A percentile compares a stretch with the other conserved stretches of the same genome.
Conservation (phyloP, 2,113 vertebrate species). For the Corythoichthys haematopterus region DNA sequence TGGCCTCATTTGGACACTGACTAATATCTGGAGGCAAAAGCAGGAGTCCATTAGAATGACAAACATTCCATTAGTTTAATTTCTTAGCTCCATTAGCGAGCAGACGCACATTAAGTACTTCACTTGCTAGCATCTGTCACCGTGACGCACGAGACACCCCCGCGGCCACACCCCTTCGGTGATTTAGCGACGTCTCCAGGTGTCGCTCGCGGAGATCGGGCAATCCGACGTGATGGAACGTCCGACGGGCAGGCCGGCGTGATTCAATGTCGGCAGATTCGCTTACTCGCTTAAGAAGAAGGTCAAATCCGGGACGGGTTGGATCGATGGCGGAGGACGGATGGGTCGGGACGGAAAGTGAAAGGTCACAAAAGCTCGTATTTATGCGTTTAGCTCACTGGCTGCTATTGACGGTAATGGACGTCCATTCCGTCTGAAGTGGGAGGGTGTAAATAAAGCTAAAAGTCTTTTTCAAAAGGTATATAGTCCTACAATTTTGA, state of each 20-base stretch:
- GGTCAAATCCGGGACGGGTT: not conserved
- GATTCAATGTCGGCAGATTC: slow-evolving; percentile 2
- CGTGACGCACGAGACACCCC: not conserved
- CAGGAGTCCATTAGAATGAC: slow-evolving; percentile 21
- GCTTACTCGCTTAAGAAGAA: not conserved
- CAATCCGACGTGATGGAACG: not conserved
- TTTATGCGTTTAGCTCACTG: too few relatives aligned
- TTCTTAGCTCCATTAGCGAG: slow-evolving; percentile 28
- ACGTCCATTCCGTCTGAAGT: too few relatives aligned
- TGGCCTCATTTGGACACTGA: slow-evolving; percentile 2
- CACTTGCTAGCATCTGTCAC: slow-evolving; percentile 9
- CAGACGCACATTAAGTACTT: slow-evolving; percentile 17
- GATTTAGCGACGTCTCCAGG: not conserved
- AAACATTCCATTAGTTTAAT: slow-evolving; percentile 20
- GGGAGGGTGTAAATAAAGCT: too few relatives aligned
- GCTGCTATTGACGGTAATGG: too few relatives aligned
- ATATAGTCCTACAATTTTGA: too few relatives aligned
- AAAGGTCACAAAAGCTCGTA: not conserved
- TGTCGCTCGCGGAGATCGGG: not conserved
- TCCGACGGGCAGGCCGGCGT: not conserved
- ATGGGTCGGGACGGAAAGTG: not conserved
- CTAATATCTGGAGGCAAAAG: slow-evolving; percentile 1
- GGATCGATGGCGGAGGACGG: slow-evolving; percentile 3
- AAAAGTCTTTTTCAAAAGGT: too few relatives aligned
- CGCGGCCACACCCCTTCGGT: not conserved